phyloP scores from a whole-genome alignment of 2,888 invertebrate species.

The Hydrotaea cyrtoneurina region DNA sequence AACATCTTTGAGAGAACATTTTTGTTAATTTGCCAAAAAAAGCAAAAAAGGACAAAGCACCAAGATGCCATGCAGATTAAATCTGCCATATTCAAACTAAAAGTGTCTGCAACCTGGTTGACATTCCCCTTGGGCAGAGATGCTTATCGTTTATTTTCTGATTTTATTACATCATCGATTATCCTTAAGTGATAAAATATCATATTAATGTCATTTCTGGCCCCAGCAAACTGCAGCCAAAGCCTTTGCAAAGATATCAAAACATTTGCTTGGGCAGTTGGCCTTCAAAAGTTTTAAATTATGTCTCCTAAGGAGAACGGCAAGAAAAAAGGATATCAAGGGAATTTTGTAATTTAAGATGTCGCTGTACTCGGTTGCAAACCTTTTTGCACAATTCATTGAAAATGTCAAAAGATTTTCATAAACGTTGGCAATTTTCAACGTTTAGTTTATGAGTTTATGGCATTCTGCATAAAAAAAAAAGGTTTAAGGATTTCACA shows the following conservation, averaged over 20 bases:
- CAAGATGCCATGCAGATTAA: background rate
- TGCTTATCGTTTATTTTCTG: too few species aligned
- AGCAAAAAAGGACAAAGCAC: background rate
- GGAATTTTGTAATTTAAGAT: conserved; percentile 44
- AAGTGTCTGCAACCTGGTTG: background rate
- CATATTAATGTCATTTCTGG: background rate
- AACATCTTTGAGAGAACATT: background rate
- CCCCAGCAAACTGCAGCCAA: background rate
- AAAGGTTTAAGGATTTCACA: conserved; percentile 7
- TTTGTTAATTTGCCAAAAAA: background rate
- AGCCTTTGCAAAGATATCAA: conserved; percentile 8
- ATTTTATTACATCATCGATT: conserved; percentile 53
- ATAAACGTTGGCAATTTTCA: conserved; percentile 31
- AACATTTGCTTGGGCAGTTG: conserved; percentile 27
- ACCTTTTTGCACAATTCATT: conserved; percentile 41
- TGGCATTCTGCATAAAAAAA: background rate
- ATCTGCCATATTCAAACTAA: background rate
- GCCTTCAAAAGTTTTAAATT: conserved; percentile 23
- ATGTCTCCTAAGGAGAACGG: too few species aligned
- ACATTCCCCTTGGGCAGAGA: too few species aligned
- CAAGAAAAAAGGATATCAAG: conserved; percentile 8
- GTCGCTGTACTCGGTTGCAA: background rate
- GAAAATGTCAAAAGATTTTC: conserved; percentile 37
- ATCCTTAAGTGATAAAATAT: conserved; percentile 23
- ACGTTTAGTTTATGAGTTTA: conserved; percentile 27